Conservation (phyloP, 2,888 invertebrate species). For the Tridacna gigas region DNA sequence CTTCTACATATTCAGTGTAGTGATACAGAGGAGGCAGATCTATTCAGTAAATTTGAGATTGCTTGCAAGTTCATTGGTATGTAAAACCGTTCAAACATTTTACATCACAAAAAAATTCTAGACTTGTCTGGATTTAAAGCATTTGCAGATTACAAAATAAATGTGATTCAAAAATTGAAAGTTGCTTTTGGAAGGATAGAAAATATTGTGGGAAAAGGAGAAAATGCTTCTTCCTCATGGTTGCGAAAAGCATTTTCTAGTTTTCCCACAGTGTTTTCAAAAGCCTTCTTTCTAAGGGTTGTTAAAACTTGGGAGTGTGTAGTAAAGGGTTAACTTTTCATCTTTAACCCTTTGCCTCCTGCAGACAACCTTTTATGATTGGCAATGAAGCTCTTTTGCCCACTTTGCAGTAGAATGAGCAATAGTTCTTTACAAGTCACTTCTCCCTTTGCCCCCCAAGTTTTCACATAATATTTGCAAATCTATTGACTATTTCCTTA, state of each 20-base stretch:
- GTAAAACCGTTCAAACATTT: slow-evolving; percentile 6
- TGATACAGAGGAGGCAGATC: slow-evolving; percentile 78
- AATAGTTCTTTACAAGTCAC: too few relatives aligned
- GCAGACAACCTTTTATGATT: too few relatives aligned
- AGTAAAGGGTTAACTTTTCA: neutral
- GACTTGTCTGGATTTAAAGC: neutral
- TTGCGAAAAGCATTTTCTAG: neutral
- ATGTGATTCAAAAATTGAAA: neutral
- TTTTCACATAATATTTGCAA: too few relatives aligned
- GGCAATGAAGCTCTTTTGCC: too few relatives aligned
- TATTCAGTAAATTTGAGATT: slow-evolving; percentile 77
- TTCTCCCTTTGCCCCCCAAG: too few relatives aligned
- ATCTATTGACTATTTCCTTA: too few relatives aligned
- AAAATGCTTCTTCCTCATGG: neutral
- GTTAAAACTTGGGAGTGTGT: neutral
- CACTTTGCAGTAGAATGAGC: too few relatives aligned
- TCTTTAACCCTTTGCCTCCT: too few relatives aligned
- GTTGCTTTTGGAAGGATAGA: neutral
- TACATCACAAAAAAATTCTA: neutral
- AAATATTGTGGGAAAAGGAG: neutral
- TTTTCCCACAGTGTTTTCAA: neutral
- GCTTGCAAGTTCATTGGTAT: slow-evolving; percentile 82
- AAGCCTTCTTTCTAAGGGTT: neutral
- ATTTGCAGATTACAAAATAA: neutral
- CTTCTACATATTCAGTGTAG: slow-evolving; percentile 78